Evolutionary conservation across 2,888 invertebrate species (phyloP).

Genomic region (Heliconius cydno): DNA sequence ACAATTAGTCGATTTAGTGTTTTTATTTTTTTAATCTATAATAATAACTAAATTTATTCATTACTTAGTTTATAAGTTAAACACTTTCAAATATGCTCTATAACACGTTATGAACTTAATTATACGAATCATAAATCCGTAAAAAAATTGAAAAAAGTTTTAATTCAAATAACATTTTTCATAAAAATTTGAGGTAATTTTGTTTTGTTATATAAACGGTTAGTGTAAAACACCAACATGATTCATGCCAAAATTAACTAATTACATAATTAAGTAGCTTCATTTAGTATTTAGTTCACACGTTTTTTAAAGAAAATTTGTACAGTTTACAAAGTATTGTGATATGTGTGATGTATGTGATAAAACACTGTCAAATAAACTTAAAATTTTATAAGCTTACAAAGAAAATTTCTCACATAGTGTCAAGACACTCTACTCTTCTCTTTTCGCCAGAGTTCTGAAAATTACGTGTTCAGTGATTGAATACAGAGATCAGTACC

Average conservation of each 20-base stretch:
- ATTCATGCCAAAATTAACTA: neutral
- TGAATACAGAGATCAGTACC: too few relatives aligned
- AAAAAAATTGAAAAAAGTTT: neutral
- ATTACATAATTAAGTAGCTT: conserved; percentile 3
- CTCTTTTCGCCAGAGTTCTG: too few relatives aligned
- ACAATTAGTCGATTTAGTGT: too few relatives aligned
- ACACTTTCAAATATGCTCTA: neutral
- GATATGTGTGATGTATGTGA: neutral
- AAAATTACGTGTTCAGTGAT: too few relatives aligned
- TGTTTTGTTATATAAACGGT: neutral
- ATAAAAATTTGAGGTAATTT: neutral
- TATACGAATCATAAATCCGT: neutral
- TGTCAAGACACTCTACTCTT: too few relatives aligned
- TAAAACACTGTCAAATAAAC: neutral
- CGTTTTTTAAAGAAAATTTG: neutral
- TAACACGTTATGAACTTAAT: neutral
- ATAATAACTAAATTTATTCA: neutral
- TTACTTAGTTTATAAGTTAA: neutral
- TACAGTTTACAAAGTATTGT: neutral
- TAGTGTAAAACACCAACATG: neutral
- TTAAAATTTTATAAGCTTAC: neutral
- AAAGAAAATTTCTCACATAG: neutral
- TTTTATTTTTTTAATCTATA: neutral
- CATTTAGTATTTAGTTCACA: conserved; percentile 10
- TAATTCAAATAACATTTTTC: too few relatives aligned